Evolutionary conservation across 2,113 vertebrate genomes (phyloP).

Genomic region (Neopipo cinnamomea): DNA sequence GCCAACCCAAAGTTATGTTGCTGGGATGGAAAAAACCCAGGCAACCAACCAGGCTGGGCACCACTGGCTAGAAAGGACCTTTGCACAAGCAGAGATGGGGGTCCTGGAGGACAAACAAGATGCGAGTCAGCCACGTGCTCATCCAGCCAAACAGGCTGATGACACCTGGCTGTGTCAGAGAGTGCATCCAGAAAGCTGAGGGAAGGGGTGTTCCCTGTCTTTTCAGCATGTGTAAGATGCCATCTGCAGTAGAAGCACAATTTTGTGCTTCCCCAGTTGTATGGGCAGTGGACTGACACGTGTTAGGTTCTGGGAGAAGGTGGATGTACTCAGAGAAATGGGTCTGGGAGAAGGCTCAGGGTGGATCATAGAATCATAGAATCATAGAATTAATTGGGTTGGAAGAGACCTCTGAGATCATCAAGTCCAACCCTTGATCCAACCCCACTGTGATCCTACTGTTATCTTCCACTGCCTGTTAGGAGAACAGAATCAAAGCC

Average conservation of each 20-base stretch:
- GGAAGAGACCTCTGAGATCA: no score
- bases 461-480: not conserved
- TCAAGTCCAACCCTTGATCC: no score
- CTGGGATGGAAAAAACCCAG: not conserved
- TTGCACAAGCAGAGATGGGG: not conserved
- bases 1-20: not conserved
- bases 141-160: not conserved
- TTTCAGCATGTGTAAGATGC: not conserved
- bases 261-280: not conserved
- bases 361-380: no score
- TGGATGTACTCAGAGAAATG: not conserved
- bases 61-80: not conserved
- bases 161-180: rapidly evolving
- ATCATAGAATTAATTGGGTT: no score
- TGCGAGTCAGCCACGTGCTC: rapidly evolving
- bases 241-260: not conserved
- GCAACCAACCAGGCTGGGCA: not conserved
- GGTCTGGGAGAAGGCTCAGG: not conserved
- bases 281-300: not conserved
- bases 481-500: not conserved
- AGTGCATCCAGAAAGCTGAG: not conserved
- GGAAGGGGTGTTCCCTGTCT: rapidly evolving
- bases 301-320: not conserved
- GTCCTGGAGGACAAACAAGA: not conserved
- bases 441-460: no score